Evolutionary conservation across 2,888 invertebrate species (phyloP).

Genomic region (Dromius quadrimaculatus): DNA sequence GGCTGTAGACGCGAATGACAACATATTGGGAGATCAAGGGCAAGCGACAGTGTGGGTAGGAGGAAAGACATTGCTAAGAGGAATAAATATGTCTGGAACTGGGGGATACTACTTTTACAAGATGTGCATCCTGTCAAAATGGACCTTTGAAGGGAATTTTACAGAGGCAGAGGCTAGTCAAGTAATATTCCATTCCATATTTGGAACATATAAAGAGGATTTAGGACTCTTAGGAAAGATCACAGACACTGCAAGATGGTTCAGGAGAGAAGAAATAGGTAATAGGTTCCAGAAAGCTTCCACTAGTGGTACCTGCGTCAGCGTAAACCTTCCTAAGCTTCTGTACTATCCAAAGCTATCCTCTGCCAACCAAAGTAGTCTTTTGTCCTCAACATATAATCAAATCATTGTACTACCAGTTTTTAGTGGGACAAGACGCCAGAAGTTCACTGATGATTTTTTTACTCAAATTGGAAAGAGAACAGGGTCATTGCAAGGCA

Average conservation of each 20-base stretch:
- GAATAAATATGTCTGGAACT: no score
- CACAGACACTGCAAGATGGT: slow-evolving; percentile 29
- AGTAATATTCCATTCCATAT: slow-evolving; percentile 47
- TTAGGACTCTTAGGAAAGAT: not conserved
- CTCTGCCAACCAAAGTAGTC: not conserved
- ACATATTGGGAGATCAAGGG: not conserved
- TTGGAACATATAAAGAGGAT: slow-evolving; percentile 54
- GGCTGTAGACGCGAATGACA: no score
- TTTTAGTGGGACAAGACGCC: not conserved
- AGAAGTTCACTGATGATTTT: not conserved
- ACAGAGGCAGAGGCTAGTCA: slow-evolving; percentile 21
- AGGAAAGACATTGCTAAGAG: not conserved
- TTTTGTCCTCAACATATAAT: not conserved
- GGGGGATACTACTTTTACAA: not conserved
- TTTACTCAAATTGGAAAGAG: not conserved
- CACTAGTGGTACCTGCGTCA: not conserved
- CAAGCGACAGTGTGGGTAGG: not conserved
- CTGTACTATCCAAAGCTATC: not conserved
- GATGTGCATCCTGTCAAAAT: not conserved
- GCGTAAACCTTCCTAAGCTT: no score
- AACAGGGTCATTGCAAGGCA: no score
- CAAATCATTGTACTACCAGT: not conserved
- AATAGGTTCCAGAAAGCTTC: not conserved
- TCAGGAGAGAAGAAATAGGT: slow-evolving; percentile 43
- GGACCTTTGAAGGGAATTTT: not conserved